Evolutionary conservation across 2,888 invertebrate species (phyloP).

Genomic region (Arrhopalites spinosus): DNA sequence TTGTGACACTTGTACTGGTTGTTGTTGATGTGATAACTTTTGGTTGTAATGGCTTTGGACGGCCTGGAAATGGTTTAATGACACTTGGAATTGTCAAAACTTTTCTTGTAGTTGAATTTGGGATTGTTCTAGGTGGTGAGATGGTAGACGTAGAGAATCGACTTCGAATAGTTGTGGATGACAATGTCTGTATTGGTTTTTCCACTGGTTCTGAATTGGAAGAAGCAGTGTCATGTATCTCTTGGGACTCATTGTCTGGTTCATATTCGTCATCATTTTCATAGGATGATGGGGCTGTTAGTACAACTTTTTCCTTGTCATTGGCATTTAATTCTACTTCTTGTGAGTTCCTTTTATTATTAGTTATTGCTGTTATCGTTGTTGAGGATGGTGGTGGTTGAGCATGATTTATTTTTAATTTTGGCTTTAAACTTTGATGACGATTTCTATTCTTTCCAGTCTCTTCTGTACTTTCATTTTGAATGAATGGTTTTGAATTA

Average conservation of each 20-base stretch:
- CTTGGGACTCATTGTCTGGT: conserved; percentile 57
- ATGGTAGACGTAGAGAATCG: not conserved
- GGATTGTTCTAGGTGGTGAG: not conserved
- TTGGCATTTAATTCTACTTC: conserved; percentile 26
- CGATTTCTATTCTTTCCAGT: conserved; percentile 13
- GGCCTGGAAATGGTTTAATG: conserved; percentile 43
- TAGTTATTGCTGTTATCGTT: not conserved
- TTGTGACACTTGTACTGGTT: conserved; percentile 43
- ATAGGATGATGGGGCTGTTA: conserved; percentile 1
- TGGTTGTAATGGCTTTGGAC: conserved; percentile 40
- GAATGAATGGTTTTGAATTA: conserved; percentile 37
- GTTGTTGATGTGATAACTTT: conserved; percentile 42
- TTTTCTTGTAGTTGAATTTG: conserved; percentile 22
- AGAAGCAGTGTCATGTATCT: conserved; percentile 50
- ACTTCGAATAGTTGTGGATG: conserved; percentile 13
- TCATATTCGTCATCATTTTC: conserved; percentile 40
- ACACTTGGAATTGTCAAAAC: conserved; percentile 22
- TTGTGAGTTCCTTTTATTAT: not conserved
- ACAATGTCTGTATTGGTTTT: conserved; percentile 34
- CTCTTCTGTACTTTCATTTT: not conserved
- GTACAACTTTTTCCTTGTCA: conserved; percentile 32
- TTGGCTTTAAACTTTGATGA: conserved; percentile 9
- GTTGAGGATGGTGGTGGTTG: not conserved
- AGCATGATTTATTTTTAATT: not conserved
- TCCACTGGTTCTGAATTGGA: conserved; percentile 37